A percentile compares a stretch with the other conserved stretches of the same genome.
Evolutionary conservation across 2,113 vertebrate genomes (phyloP).

Genomic region (Engraulis encrasicolus): DNA sequence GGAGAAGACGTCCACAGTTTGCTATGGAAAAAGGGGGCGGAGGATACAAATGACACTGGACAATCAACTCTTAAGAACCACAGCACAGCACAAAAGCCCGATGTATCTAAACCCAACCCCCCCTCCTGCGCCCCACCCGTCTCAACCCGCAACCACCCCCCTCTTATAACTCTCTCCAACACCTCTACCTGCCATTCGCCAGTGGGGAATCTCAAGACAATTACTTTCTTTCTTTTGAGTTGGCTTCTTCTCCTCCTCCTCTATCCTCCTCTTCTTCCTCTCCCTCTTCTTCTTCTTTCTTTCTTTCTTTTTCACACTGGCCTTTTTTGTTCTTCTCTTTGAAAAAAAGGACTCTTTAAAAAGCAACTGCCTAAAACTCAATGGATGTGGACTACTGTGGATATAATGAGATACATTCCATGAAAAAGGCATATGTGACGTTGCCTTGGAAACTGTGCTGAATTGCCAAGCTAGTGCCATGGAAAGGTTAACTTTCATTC

Average conservation of each 20-base stretch:
- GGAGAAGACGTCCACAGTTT: conserved; percentile 57
- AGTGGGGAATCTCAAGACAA: conserved; percentile 27
- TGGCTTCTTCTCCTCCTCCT: conserved; percentile 20
- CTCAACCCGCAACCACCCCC: no score
- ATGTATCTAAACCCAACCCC: conserved; percentile 69
- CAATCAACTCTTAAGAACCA: conserved; percentile 69
- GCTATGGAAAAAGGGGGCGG: conserved; percentile 44
- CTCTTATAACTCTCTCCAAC: conserved; percentile 45
- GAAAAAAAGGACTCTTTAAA: conserved; percentile 23
- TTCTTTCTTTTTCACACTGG: conserved; percentile 28
- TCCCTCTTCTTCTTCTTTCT: conserved; percentile 5
- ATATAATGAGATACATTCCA: conserved; percentile 64
- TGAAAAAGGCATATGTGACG: conserved; percentile 48
- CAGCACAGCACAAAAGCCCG: conserved; percentile 77
- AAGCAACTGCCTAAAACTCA: conserved; percentile 56
- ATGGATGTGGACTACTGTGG: conserved; percentile 57
- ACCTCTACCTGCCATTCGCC: conserved; percentile 34
- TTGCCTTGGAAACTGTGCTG: conserved; percentile 56
- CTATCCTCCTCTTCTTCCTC: conserved; percentile 23
- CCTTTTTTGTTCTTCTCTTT: conserved; percentile 14
- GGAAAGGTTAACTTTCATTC: conserved; percentile 44
- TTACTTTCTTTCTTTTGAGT: conserved; percentile 26
- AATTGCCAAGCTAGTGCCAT: conserved; percentile 62
- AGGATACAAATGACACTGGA: conserved; percentile 67
- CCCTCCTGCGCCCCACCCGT: conserved; percentile 51